Evolutionary conservation across 2,113 vertebrate species (phyloP).

Genomic region (Puma concolor): DNA sequence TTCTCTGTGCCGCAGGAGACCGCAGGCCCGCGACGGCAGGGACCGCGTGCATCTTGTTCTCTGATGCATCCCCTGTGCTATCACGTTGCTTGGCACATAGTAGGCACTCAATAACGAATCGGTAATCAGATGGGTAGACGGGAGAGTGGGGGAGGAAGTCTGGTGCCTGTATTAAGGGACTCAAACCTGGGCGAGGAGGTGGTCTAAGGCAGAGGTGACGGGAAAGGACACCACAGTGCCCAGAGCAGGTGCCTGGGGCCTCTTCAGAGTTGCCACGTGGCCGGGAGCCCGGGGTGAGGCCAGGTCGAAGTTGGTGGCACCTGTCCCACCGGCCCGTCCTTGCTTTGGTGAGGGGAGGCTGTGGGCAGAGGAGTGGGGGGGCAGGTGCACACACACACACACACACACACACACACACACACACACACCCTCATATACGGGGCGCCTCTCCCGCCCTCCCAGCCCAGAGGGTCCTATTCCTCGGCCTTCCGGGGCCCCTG

Average conservation of each 20-base stretch:
- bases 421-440: too few species aligned
- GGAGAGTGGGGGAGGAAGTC: fast-evolving
- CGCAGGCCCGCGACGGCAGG: fast-evolving
- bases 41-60: neutral
- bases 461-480: neutral
- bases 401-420: too few species aligned
- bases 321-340: too few species aligned
- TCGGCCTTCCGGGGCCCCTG: fast-evolving
- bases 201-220: fast-evolving
- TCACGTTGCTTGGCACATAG: fast-evolving
- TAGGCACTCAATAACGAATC: neutral
- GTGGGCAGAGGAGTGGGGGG: neutral
- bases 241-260: neutral
- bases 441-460: neutral
- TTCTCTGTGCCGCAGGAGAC: neutral
- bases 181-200: fast-evolving
- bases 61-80: neutral
- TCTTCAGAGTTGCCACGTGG: neutral
- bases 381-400: too few species aligned
- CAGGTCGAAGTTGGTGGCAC: fast-evolving
- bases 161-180: fast-evolving
- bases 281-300: fast-evolving
- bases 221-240: neutral
- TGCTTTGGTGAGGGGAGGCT: neutral
- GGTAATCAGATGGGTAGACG: fast-evolving